phyloP scores from a whole-genome alignment of 2,113 vertebrate species.

The Protobothrops mucrosquamatus region DNA sequence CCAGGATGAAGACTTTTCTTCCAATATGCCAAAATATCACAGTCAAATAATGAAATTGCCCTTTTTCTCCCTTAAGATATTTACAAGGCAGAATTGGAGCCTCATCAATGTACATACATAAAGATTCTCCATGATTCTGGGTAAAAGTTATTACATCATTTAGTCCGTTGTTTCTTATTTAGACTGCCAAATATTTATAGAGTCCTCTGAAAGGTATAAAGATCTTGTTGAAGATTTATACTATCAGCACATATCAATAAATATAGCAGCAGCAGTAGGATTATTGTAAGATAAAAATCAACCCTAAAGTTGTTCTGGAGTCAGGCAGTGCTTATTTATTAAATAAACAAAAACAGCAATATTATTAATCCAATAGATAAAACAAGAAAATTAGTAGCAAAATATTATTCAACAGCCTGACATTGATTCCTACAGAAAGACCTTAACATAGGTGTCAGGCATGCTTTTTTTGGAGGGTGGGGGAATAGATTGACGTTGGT shows the following conservation, averaged over 20 bases:
- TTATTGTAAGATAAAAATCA: background rate
- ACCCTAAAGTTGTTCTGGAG: background rate
- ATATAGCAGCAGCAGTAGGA: background rate
- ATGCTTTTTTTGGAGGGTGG: background rate
- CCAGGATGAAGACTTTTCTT: too few species aligned
- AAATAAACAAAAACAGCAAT: background rate
- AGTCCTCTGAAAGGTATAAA: background rate
- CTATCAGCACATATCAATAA: background rate
- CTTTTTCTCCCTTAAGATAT: background rate
- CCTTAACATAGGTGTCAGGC: background rate
- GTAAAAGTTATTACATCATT: background rate
- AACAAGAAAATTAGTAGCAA: background rate
- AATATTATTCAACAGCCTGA: background rate
- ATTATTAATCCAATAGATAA: background rate
- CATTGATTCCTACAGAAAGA: background rate
- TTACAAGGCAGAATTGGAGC: background rate
- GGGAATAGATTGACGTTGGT: background rate
- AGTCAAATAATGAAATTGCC: constrained; percentile 19
- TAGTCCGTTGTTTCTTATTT: background rate
- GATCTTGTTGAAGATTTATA: background rate
- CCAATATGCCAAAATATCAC: background rate
- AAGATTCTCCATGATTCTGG: background rate
- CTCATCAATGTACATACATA: constrained; percentile 6
- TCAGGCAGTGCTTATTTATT: background rate
- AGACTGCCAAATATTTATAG: background rate